A percentile compares a stretch with the other conserved stretches of the same genome.
Evolutionary conservation across 2,113 vertebrate species (phyloP).

Genomic region (Barbus barbus): DNA sequence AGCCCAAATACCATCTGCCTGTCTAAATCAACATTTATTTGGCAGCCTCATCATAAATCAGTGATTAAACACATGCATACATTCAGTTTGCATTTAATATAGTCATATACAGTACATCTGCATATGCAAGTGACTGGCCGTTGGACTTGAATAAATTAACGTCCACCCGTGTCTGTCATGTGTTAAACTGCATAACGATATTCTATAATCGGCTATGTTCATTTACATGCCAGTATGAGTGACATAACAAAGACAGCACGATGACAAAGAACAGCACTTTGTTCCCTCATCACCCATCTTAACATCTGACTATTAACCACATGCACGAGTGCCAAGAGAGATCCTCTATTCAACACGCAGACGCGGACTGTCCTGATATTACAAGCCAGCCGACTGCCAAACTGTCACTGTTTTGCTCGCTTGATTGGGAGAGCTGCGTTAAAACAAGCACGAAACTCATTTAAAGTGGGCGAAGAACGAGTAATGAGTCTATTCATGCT

Average conservation of each 20-base stretch:
- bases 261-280: slow-evolving; percentile 15
- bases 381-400: slow-evolving; percentile 65
- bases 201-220: slow-evolving; percentile 17
- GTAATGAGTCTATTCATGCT: slow-evolving; percentile 82
- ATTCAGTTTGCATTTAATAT: slow-evolving; percentile 10
- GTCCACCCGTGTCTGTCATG: slow-evolving; percentile 5
- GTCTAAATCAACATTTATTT: slow-evolving; percentile 59
- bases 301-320: slow-evolving; percentile 46
- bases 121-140: neutral
- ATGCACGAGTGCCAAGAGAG: slow-evolving; percentile 36
- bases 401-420: slow-evolving; percentile 59
- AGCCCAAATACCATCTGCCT: slow-evolving; percentile 62
- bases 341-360: slow-evolving; percentile 37
- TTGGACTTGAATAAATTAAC: slow-evolving; percentile 17
- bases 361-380: slow-evolving; percentile 54
- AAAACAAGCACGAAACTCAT: slow-evolving; percentile 77
- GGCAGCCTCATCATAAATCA: slow-evolving; percentile 31
- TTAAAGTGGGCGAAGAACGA: slow-evolving; percentile 81
- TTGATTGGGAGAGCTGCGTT: slow-evolving; percentile 72
- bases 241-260: slow-evolving; percentile 34
- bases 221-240: slow-evolving; percentile 29
- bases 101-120: slow-evolving; percentile 14
- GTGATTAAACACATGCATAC: slow-evolving; percentile 10
- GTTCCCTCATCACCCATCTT: slow-evolving; percentile 25
- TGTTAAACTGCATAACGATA: slow-evolving; percentile 20